These are phyloP conservation scores for Chromobotia macracanthus DNA, from an alignment of 2,797 vertebrate species.

Conservation along the genomic window DNA sequence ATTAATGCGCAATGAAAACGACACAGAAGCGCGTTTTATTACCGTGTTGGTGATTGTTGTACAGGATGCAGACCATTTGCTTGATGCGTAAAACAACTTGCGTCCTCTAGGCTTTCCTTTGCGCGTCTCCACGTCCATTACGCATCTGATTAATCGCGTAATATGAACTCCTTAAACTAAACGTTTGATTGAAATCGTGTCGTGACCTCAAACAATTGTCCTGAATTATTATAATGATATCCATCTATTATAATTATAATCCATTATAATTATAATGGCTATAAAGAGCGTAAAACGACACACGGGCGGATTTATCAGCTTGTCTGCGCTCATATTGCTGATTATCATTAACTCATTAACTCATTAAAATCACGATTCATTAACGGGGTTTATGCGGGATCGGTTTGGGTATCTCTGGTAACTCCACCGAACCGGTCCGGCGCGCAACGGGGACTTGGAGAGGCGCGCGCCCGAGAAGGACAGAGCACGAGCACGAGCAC, in stretches of 20 bases:
- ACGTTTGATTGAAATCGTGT: neutral
- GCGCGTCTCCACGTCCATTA: constrained; percentile 23
- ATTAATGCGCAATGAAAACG: neutral
- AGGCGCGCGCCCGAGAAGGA: neutral
- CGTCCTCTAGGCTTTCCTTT: constrained; percentile 1
- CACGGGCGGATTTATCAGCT: neutral
- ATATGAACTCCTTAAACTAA: neutral
- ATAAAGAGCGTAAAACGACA: no score
- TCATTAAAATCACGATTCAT: neutral
- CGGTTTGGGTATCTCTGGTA: no score
- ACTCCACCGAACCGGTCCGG: neutral
- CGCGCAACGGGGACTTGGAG: constrained; percentile 26
- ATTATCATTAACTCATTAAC: neutral
- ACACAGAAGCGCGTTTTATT: neutral
- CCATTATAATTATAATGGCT: no score
- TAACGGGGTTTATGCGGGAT: neutral
- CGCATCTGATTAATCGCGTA: neutral
- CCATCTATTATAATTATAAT: no score
- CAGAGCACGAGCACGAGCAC: neutral
- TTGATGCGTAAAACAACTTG: constrained; percentile 19
- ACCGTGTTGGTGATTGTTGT: neutral
- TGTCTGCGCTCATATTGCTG: neutral
- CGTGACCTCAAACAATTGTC: constrained; percentile 4
- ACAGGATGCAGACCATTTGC: neutral
- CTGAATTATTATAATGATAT: neutral